Conservation (phyloP, 2,888 invertebrate genomes). For the Monoplex corrugatus region DNA sequence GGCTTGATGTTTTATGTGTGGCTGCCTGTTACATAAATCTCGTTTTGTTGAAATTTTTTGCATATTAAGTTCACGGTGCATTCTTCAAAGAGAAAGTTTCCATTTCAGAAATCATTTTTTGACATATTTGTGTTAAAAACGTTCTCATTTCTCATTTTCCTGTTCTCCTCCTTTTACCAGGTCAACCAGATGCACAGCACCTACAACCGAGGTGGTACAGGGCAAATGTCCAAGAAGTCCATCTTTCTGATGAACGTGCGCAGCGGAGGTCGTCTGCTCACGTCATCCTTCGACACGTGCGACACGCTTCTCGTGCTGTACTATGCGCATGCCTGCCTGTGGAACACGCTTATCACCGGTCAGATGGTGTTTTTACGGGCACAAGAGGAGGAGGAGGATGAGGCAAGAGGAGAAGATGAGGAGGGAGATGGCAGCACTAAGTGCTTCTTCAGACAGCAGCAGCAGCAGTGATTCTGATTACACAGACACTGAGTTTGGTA, state of each 20-base stretch:
- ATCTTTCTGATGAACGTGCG: conserved; percentile 35
- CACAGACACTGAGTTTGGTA: not conserved
- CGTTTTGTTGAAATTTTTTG: too few relatives aligned
- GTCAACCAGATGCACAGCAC: conserved; percentile 24
- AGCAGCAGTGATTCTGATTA: conserved; percentile 27
- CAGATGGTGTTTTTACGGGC: conserved; percentile 41
- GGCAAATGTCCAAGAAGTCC: conserved; percentile 35
- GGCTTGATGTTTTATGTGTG: too few relatives aligned
- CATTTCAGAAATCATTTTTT: too few relatives aligned
- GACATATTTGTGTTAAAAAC: too few relatives aligned
- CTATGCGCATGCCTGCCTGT: conserved; percentile 43
- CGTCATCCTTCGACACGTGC: conserved; percentile 39
- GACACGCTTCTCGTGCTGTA: conserved; percentile 43
- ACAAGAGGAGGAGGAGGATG: conserved; percentile 14
- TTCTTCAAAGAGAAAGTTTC: too few relatives aligned
- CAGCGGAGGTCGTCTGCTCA: conserved; percentile 42
- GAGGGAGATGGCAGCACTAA: not conserved
- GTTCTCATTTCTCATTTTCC: not conserved
- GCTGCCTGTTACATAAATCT: too few relatives aligned
- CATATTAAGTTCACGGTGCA: too few relatives aligned
- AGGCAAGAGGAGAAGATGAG: conserved; percentile 42
- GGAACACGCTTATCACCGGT: conserved; percentile 40
- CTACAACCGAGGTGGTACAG: conserved; percentile 31
- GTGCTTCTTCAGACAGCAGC: conserved; percentile 5
- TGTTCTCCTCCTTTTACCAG: not conserved